Percentiles rank a stretch among this genome's conserved stretches.
phyloP scores from a whole-genome alignment of 2,888 invertebrate genomes.

The Uloborus plumipes region DNA sequence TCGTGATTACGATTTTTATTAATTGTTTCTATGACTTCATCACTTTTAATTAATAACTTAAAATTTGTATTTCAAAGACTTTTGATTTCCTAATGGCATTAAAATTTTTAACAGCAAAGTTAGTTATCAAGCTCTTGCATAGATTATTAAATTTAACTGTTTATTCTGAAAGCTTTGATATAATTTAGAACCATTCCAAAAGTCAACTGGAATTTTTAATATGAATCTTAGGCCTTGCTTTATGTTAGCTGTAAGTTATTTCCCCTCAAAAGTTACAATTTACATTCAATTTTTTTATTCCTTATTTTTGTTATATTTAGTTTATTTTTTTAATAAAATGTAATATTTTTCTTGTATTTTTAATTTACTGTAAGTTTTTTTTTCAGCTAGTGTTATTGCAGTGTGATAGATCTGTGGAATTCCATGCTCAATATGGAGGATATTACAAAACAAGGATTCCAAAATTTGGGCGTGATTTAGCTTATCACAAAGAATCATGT shows the following conservation, averaged over 20 bases:
- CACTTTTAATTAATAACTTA: too few species aligned
- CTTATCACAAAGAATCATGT: conserved; percentile 89
- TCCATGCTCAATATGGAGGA: conserved; percentile 93
- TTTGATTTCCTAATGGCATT: too few species aligned
- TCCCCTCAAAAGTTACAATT: background rate
- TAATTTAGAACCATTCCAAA: background rate
- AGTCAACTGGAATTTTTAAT: background rate
- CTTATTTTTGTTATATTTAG: too few species aligned
- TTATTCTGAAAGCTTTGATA: too few species aligned
- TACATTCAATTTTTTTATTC: background rate
- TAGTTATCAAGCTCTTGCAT: too few species aligned
- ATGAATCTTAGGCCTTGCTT: background rate
- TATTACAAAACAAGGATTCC: conserved; percentile 93
- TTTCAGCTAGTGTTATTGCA: conserved; percentile 89
- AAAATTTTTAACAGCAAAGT: too few species aligned
- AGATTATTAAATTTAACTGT: too few species aligned
- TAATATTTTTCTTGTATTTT: background rate
- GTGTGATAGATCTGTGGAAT: conserved; percentile 91
- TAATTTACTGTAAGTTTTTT: conserved; percentile 25
- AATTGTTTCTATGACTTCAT: too few species aligned
- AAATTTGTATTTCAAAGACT: too few species aligned
- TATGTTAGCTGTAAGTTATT: background rate
- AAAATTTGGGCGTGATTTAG: conserved; percentile 93
- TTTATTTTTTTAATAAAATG: background rate
- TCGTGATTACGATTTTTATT: too few species aligned